Percentiles rank a stretch among this genome's conserved stretches.
phyloP scores from a whole-genome alignment of 2,888 invertebrate species.

The Oeneis ivallda region DNA sequence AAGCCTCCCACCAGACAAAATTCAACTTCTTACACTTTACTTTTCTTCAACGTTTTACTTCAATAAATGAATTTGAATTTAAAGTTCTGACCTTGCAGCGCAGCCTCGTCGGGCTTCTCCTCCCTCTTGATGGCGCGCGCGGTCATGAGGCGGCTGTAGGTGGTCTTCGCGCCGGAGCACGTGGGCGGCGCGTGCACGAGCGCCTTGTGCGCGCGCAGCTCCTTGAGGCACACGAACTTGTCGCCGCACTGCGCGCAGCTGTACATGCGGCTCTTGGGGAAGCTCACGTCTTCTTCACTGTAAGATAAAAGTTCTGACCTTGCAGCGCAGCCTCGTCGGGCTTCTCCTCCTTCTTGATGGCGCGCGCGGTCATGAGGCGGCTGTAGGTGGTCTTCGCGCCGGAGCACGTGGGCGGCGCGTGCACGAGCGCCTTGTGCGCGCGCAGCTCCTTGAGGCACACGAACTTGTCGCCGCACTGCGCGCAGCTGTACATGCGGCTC shows the following conservation, averaged over 20 bases:
- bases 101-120: slow-evolving; percentile 50
- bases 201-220: slow-evolving; percentile 83
- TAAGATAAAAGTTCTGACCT: slow-evolving; percentile 49
- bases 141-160: slow-evolving; percentile 59
- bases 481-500: slow-evolving; percentile 77
- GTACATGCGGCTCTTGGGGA: slow-evolving; percentile 62
- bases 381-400: slow-evolving; percentile 55
- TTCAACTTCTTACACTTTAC: too few relatives aligned
- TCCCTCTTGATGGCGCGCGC: slow-evolving; percentile 72
- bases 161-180: slow-evolving; percentile 49
- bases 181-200: slow-evolving; percentile 72
- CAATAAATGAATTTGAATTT: too few relatives aligned
- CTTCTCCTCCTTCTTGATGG: slow-evolving; percentile 74
- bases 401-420: slow-evolving; percentile 59
- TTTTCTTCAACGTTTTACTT: too few relatives aligned
- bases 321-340: slow-evolving; percentile 42
- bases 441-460: slow-evolving; percentile 84
- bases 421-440: slow-evolving; percentile 81
- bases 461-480: slow-evolving; percentile 81
- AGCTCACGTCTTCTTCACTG: slow-evolving; percentile 59
- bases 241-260: slow-evolving; percentile 83
- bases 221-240: slow-evolving; percentile 82
- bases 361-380: slow-evolving; percentile 58
- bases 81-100: slow-evolving; percentile 51
- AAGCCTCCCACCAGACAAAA: too few relatives aligned